These are phyloP conservation scores for Sphinx pinastri DNA, from an alignment of 2,888 invertebrate species.

Conservation along the genomic window DNA sequence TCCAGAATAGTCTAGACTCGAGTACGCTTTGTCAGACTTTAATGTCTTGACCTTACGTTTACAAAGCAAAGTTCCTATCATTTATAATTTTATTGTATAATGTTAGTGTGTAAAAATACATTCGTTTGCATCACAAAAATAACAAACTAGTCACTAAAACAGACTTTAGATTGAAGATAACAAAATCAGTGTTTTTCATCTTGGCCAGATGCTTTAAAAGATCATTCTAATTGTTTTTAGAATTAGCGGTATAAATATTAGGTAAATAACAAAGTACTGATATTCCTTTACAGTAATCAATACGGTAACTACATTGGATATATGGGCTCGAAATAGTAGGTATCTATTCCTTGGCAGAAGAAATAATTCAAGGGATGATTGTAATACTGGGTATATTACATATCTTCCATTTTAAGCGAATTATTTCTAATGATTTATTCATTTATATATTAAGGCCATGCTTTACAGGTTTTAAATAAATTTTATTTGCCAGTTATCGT, in stretches of 20 bases:
- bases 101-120: neutral
- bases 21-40: neutral
- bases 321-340: no score
- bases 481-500: no score
- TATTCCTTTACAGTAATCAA: no score
- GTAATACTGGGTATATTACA: no score
- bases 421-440: no score
- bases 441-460: no score
- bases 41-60: constrained; percentile 5
- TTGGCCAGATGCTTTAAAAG: neutral
- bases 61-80: neutral
- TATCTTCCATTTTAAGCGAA: no score
- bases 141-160: neutral
- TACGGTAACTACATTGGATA: no score
- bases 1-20: neutral
- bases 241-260: neutral
- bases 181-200: neutral
- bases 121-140: neutral
- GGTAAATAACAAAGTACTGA: no score
- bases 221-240: neutral
- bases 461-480: no score
- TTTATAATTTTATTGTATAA: constrained; percentile 7
- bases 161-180: constrained; percentile 10
- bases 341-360: no score
- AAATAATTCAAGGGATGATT: no score